Evolutionary conservation across 2,797 vertebrate species (phyloP), one percentile per base, ranked within the genome.

Genomic region (Myotis findleyi): DNA sequence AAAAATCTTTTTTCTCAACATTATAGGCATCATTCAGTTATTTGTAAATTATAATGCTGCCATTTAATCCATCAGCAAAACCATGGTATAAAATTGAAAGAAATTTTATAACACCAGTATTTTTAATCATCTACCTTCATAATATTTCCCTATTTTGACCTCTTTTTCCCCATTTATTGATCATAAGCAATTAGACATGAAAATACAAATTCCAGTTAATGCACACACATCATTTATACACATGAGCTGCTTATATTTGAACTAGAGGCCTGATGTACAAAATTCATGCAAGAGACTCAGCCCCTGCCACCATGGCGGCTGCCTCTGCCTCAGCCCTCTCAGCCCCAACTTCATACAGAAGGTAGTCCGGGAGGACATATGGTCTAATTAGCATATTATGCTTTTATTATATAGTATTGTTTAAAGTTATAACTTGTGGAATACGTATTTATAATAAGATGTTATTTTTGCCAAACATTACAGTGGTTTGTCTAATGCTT

Each of bases 361-460:
- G 57, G 25, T 59, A 0, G 2, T 11, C 4, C 1, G 12, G 27
- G 27, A 59, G 25, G 25, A 2, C 4, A 2, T 27, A 25, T 13
- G 25, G 25, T 59, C 11, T 59, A 27, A 59, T 59, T 59, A 27
- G 25, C 57, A 59, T 12, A 27, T 57, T 57, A 57, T 27, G 1
- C 57, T 27, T 59, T 59, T 59, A 59, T 59, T 59, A 5, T 59
- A 59, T 59, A 59, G 57, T 11, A 44, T 36, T 77, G 7, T 64
- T 77, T 92, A 72, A 85, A 79, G 41, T 79, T 79, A 76, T 7
- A 94, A 80, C 18, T 68, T 57, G 36, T 69, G 76, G 21, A 38
- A 76, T 11, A 12, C 13, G 36, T 77, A 71, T 64, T 66, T 91
- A 86, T 77, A 84, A 79, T 51, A 21, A 89, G 62, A 71, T 51